Conservation (phyloP, 2,888 invertebrate genomes). For the Lutraria lutraria region DNA sequence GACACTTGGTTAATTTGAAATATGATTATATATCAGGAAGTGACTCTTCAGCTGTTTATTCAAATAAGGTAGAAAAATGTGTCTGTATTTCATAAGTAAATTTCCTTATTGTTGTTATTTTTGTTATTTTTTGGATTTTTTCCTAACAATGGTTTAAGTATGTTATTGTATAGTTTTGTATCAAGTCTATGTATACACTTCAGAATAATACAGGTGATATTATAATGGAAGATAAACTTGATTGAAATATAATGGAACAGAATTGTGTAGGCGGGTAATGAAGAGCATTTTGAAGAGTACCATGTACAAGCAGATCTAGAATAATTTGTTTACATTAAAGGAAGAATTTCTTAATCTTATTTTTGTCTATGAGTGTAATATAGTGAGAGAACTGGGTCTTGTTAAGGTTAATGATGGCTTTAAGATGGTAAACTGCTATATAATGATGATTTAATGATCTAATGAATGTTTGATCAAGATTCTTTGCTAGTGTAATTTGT, state of each 20-base stretch:
- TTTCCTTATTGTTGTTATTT: constrained; percentile 25
- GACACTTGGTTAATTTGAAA: constrained; percentile 11
- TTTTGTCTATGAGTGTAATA: too few relatives aligned
- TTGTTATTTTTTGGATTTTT: constrained; percentile 28
- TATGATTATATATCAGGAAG: not conserved
- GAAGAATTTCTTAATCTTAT: too few relatives aligned
- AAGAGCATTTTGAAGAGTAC: too few relatives aligned
- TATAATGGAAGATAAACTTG: not conserved
- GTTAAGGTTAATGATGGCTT: not conserved
- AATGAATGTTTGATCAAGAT: not conserved
- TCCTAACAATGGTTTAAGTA: constrained; percentile 25
- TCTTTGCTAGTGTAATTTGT: constrained; percentile 1
- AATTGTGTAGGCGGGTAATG: not conserved
- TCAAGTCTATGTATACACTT: not conserved
- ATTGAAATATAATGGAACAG: not conserved
- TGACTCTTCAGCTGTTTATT: not conserved
- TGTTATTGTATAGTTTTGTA: constrained; percentile 1
- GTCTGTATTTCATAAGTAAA: not conserved
- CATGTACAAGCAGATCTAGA: too few relatives aligned
- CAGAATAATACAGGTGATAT: not conserved
- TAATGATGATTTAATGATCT: not conserved
- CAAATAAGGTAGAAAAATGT: not conserved
- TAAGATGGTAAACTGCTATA: not conserved
- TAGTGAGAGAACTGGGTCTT: too few relatives aligned
- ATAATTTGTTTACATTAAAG: too few relatives aligned